Evolutionary conservation across 2,797 vertebrate genomes (phyloP).

Genomic region (Rhinophrynus dorsalis): DNA sequence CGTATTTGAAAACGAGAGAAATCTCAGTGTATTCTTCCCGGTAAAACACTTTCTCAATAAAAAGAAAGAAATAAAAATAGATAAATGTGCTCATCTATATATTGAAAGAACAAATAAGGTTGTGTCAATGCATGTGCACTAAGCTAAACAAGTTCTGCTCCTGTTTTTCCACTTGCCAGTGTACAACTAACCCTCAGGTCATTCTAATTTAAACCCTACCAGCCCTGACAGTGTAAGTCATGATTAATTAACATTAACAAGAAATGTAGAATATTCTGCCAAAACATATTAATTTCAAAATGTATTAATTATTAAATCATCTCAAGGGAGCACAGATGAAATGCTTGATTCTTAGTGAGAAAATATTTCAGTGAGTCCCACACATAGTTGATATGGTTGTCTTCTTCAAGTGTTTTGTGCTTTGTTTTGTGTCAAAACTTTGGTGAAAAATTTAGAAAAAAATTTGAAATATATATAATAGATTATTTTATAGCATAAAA

Average conservation of each 20-base stretch:
- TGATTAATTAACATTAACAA: constrained; percentile 49
- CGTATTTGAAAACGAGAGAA: too few species aligned
- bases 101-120: not conserved
- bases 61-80: not conserved
- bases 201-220: constrained; percentile 45
- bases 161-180: constrained; percentile 31
- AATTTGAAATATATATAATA: too few species aligned
- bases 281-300: constrained; percentile 47
- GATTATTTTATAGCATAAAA: too few species aligned
- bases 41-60: too few species aligned
- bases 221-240: constrained; percentile 38
- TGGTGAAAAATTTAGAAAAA: too few species aligned
- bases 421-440: too few species aligned
- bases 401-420: too few species aligned
- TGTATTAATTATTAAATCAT: constrained; percentile 29
- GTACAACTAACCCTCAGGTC: constrained; percentile 10
- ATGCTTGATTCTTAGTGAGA: not conserved
- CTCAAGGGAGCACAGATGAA: not conserved
- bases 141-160: constrained; percentile 30
- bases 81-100: not conserved
- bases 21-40: too few species aligned
- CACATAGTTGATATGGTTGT: too few species aligned
- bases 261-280: constrained; percentile 41
- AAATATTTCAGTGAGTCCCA: constrained; percentile 4
- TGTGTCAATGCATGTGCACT: constrained; percentile 8